Conservation (phyloP, 2,113 vertebrate species). For the Hippocampus guttulatus region DNA sequence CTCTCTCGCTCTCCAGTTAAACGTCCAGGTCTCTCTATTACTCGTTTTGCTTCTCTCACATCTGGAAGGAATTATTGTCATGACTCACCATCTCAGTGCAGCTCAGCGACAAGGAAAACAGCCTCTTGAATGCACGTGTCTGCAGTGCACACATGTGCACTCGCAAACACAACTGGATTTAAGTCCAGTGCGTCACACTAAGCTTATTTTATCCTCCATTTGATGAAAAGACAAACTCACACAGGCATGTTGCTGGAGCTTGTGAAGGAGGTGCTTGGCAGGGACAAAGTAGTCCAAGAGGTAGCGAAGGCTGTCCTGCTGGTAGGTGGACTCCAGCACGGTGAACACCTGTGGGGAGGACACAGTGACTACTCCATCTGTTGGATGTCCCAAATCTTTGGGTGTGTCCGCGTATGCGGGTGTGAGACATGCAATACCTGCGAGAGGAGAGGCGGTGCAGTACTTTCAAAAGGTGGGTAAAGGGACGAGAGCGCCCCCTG, state of each 20-base stretch:
- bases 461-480: slow-evolving; percentile 89
- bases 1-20: slow-evolving; percentile 15
- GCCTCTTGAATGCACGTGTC: slow-evolving; percentile 27
- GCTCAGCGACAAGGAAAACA: slow-evolving; percentile 65
- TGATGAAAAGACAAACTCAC: slow-evolving; percentile 70
- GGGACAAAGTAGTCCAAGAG: slow-evolving; percentile 89
- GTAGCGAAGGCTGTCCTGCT: slow-evolving; percentile 86
- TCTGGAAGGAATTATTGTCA: slow-evolving; percentile 74
- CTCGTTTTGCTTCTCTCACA: slow-evolving; percentile 58
- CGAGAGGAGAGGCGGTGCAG: slow-evolving; percentile 84
- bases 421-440: slow-evolving; percentile 64
- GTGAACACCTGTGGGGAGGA: slow-evolving; percentile 76
- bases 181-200: not conserved
- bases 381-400: not conserved
- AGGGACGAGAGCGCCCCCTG: slow-evolving; percentile 87
- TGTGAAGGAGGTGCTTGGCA: slow-evolving; percentile 87
- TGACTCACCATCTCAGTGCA: slow-evolving; percentile 68
- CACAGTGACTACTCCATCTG: not conserved
- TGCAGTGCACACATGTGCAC: not conserved
- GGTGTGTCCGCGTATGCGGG: not conserved
- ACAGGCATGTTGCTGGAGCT: slow-evolving; percentile 87
- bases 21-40: slow-evolving; percentile 11
- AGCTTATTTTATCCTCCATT: not conserved
- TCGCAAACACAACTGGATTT: not conserved
- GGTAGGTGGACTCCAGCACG: slow-evolving; percentile 85